Evolutionary conservation across 2,888 invertebrate genomes (phyloP).

Genomic region (Silvanus unidentatus): DNA sequence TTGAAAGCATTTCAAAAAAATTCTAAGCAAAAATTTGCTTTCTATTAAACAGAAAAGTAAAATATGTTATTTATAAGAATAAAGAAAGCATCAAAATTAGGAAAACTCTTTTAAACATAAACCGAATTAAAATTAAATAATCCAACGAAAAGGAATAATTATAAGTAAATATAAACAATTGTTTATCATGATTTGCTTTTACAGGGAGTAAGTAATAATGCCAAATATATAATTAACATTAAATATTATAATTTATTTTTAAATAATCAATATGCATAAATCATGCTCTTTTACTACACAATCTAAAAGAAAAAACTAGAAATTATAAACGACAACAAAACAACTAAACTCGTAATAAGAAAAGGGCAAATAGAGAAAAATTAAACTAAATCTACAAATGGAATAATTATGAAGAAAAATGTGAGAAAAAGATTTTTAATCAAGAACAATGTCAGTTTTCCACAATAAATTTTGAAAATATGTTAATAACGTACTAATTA

Average conservation of each 20-base stretch:
- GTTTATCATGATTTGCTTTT: conserved; percentile 19
- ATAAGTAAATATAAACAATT: conserved; percentile 2
- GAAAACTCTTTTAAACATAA: conserved; percentile 2
- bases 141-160: conserved; percentile 10
- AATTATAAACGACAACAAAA: too few species aligned
- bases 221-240: conserved; percentile 24
- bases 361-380: too few species aligned
- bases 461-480: too few species aligned
- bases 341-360: too few species aligned
- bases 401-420: too few species aligned
- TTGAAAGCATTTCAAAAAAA: conserved; percentile 20
- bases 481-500: too few species aligned
- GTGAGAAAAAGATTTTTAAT: too few species aligned
- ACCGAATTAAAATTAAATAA: conserved; percentile 11
- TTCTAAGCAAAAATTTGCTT: conserved; percentile 10
- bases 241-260: neutral
- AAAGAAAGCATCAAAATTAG: conserved; percentile 6
- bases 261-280: too few species aligned
- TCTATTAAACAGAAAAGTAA: conserved; percentile 1
- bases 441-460: too few species aligned
- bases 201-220: conserved; percentile 30
- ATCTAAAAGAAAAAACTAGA: too few species aligned
- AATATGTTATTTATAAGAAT: neutral
- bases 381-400: too few species aligned
- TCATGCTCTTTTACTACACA: too few species aligned